Evolutionary conservation across 2,113 vertebrate genomes (phyloP).

Genomic region (Sinocyclocheilus anophthalmus): DNA sequence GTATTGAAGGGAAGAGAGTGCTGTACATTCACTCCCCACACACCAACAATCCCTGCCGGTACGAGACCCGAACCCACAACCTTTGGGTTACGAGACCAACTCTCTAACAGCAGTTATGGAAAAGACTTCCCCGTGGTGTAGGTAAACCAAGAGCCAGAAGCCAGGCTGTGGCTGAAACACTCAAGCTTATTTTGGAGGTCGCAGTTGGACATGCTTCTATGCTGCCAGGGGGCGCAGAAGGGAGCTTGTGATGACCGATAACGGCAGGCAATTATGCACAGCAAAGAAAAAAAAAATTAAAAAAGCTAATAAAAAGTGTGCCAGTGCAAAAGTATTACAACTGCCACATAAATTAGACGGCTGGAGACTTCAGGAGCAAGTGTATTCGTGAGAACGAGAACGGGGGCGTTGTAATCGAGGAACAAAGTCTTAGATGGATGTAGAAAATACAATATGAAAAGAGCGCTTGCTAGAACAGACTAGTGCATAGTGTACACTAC

Average conservation of each 20-base stretch:
- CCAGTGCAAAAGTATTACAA: conserved; percentile 37
- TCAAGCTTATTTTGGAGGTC: too few relatives aligned
- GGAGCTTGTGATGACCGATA: conserved; percentile 42
- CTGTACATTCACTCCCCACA: too few relatives aligned
- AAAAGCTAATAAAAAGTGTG: neutral
- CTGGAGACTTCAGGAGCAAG: conserved; percentile 25
- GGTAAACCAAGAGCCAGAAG: neutral
- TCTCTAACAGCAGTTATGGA: too few relatives aligned
- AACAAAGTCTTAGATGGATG: too few relatives aligned
- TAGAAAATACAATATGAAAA: neutral
- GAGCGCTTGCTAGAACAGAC: too few relatives aligned
- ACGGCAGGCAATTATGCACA: conserved; percentile 33
- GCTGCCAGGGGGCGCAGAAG: conserved; percentile 70
- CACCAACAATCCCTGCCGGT: too few relatives aligned
- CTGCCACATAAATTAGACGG: conserved; percentile 16
- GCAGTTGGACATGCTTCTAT: conserved; percentile 46
- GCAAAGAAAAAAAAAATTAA: conserved; percentile 44
- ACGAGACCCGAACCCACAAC: too few relatives aligned
- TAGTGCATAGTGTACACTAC: too few relatives aligned
- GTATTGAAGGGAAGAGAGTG: too few relatives aligned
- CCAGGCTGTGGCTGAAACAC: too few relatives aligned
- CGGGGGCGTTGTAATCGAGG: neutral
- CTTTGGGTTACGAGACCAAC: too few relatives aligned
- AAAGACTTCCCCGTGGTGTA: too few relatives aligned
- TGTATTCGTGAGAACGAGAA: neutral